Conservation (phyloP, 2,888 invertebrate species). For the Sinohyriopsis cumingii region DNA sequence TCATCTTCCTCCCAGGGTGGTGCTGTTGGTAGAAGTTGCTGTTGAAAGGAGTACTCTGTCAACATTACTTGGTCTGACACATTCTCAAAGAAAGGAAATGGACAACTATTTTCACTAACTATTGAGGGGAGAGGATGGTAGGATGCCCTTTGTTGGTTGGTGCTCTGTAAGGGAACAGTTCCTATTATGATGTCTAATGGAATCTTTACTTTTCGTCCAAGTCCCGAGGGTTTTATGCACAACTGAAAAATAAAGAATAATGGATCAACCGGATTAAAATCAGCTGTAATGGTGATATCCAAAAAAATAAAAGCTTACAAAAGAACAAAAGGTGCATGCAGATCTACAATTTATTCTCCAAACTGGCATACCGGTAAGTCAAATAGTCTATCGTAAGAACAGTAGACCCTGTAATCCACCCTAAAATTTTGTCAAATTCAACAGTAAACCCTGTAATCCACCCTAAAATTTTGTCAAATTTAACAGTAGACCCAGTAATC, state of each 20-base stretch:
- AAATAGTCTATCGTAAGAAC: no score
- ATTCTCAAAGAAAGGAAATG: slow-evolving; percentile 58
- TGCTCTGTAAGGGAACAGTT: slow-evolving; percentile 53
- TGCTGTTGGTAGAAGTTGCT: slow-evolving; percentile 62
- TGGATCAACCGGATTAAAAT: no score
- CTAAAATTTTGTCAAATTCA: no score
- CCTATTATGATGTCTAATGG: slow-evolving; percentile 65
- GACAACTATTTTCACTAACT: slow-evolving; percentile 49
- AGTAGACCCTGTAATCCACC: no score
- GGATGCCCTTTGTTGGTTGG: slow-evolving; percentile 50
- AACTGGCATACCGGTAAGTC: no score
- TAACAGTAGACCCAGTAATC: no score
- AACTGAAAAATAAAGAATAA: slow-evolving; percentile 42
- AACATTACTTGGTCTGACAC: slow-evolving; percentile 55
- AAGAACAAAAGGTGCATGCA: no score
- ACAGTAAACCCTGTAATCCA: no score
- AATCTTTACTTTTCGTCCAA: slow-evolving; percentile 62
- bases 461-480: no score
- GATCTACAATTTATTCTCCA: no score
- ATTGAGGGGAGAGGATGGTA: slow-evolving; percentile 62
- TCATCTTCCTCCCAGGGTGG: slow-evolving; percentile 66
- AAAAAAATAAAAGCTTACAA: no score
- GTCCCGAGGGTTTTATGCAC: slow-evolving; percentile 62
- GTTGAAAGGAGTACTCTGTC: slow-evolving; percentile 54
- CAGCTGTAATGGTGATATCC: no score